These are phyloP conservation scores for Gyrodactylus bullatarudis DNA, from an alignment of 1,140 invertebrate species.

Conservation along the genomic window DNA sequence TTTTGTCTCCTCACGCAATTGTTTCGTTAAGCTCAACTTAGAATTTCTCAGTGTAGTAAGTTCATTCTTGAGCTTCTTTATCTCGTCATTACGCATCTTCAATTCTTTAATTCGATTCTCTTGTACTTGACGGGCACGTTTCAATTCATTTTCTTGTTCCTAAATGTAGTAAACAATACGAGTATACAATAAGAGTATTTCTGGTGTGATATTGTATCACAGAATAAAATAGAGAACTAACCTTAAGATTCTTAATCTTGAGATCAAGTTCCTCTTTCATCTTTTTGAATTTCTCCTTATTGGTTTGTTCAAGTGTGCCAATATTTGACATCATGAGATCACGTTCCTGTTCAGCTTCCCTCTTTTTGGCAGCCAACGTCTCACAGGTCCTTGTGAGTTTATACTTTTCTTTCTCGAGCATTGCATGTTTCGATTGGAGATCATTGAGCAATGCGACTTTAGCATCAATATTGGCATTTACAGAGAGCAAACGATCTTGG, in stretches of 20 bases:
- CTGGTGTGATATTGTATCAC: too few relatives aligned
- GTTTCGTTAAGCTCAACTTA: not conserved
- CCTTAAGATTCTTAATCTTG: not conserved
- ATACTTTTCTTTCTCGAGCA: slow-evolving; percentile 17
- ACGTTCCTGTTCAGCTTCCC: slow-evolving; percentile 53
- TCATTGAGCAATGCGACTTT: slow-evolving; percentile 9
- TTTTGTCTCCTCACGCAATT: slow-evolving; percentile 6
- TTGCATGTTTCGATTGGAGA: slow-evolving; percentile 7
- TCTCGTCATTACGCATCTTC: not conserved
- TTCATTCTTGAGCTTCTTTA: slow-evolving; percentile 1
- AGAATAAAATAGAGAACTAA: not conserved
- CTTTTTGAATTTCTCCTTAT: slow-evolving; percentile 1
- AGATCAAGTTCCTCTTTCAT: slow-evolving; percentile 1
- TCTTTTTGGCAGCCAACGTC: slow-evolving; percentile 48
- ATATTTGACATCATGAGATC: slow-evolving; percentile 23
- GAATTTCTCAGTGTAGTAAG: not conserved
- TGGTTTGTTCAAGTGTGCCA: not conserved
- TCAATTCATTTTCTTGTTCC: not conserved
- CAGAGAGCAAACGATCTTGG: not conserved
- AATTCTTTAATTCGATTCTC: not conserved
- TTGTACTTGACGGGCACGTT: not conserved
- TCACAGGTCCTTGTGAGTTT: slow-evolving; percentile 78
- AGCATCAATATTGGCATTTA: slow-evolving; percentile 8
- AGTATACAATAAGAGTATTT: not conserved
- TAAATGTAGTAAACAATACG: not conserved